phyloP scores from a whole-genome alignment of 2,888 invertebrate species.

The Drosophila conformis region DNA sequence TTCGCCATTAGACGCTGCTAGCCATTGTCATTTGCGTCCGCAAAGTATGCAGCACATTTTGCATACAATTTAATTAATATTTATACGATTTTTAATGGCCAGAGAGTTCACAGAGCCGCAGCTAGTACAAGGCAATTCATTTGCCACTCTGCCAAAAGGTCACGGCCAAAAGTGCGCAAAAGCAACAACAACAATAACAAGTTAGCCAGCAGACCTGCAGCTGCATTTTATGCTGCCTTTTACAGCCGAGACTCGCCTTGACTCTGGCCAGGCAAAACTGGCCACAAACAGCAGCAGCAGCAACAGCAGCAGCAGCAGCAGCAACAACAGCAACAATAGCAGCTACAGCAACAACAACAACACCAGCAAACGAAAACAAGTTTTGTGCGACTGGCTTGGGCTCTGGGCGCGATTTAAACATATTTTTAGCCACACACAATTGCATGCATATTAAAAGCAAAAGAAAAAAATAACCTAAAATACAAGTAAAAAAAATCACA shows the following conservation, averaged over 20 bases:
- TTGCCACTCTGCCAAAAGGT: conserved; percentile 66
- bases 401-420: conserved; percentile 80
- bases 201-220: conserved; percentile 62
- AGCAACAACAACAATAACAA: conserved; percentile 54
- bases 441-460: conserved; percentile 76
- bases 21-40: conserved; percentile 40
- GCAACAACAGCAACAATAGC: conserved; percentile 19
- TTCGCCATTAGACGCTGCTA: conserved; percentile 36
- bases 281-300: conserved; percentile 24
- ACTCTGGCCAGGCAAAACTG: conserved; percentile 70
- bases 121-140: conserved; percentile 49
- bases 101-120: conserved; percentile 10
- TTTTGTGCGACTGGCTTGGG: conserved; percentile 59
- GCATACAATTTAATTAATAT: conserved; percentile 76
- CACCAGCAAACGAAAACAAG: conserved; percentile 48
- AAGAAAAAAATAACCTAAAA: conserved; percentile 21
- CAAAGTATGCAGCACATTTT: conserved; percentile 74
- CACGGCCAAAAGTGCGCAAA: conserved; percentile 76
- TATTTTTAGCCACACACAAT: conserved; percentile 78
- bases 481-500: conserved; percentile 15
- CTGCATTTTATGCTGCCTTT: conserved; percentile 64
- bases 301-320: conserved; percentile 5
- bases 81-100: conserved; percentile 68
- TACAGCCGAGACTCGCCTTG: conserved; percentile 67
- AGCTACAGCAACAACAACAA: conserved; percentile 24